Evolutionary conservation across 2,113 vertebrate genomes (phyloP).

Genomic region (Microtus ochrogaster): DNA sequence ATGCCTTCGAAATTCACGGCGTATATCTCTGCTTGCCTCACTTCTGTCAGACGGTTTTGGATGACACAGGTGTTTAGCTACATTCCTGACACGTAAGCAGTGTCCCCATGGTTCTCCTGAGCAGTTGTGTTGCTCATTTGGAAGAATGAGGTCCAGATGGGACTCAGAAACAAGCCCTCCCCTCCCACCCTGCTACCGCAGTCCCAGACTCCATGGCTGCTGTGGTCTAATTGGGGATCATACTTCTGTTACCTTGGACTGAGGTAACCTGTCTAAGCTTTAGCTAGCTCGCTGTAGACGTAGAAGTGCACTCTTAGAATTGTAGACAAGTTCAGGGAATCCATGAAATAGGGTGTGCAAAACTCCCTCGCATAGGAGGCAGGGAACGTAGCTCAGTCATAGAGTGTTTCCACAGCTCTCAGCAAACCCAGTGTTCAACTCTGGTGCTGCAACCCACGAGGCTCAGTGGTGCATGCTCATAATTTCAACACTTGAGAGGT

Average conservation of each 20-base stretch:
- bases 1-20: fast-evolving
- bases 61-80: not conserved
- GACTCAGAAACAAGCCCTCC: too few relatives aligned
- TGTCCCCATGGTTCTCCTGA: fast-evolving
- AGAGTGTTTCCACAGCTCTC: not conserved
- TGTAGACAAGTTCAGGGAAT: fast-evolving
- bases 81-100: fast-evolving
- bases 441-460: too few relatives aligned
- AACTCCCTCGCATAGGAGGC: not conserved
- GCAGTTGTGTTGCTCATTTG: fast-evolving
- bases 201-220: fast-evolving
- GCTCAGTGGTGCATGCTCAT: not conserved
- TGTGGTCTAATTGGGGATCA: not conserved
- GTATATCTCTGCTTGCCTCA: fast-evolving
- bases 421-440: not conserved
- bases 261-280: not conserved
- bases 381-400: not conserved
- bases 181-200: too few relatives aligned
- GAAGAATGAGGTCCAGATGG: not conserved
- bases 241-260: not conserved
- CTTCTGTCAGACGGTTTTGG: not conserved
- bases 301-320: not conserved
- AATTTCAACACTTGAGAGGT: too few relatives aligned
- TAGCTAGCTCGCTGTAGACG: not conserved
- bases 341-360: not conserved